These are phyloP conservation scores for Kryptolebias marmoratus DNA, from an alignment of 2,113 vertebrate genomes.

Conservation along the genomic window DNA sequence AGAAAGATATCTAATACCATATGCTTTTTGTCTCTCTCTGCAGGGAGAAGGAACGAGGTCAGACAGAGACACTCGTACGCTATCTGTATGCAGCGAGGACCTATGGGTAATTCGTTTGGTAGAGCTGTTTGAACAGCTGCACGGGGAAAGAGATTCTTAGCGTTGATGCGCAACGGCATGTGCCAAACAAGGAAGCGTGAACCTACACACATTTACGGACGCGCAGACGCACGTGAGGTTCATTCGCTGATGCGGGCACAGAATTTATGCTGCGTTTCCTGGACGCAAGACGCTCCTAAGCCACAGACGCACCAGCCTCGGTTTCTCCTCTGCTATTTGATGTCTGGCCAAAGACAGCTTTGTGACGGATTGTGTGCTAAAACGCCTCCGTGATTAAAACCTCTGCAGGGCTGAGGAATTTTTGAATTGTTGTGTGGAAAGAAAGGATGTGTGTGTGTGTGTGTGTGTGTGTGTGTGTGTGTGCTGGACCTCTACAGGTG, in stretches of 20 bases:
- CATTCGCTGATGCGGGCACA: slow-evolving; percentile 58
- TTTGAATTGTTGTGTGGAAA: slow-evolving; percentile 44
- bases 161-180: slow-evolving; percentile 22
- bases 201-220: slow-evolving; percentile 21
- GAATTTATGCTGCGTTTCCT: slow-evolving; percentile 55
- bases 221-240: slow-evolving; percentile 14
- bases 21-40: slow-evolving; percentile 60
- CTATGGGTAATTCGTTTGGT: slow-evolving; percentile 47
- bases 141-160: slow-evolving; percentile 39
- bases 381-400: slow-evolving; percentile 67
- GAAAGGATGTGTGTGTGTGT: slow-evolving; percentile 30
- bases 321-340: slow-evolving; percentile 63
- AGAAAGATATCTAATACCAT: slow-evolving; percentile 65
- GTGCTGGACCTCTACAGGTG: slow-evolving; percentile 61
- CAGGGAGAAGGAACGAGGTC: slow-evolving; percentile 53
- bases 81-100: slow-evolving; percentile 43
- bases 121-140: slow-evolving; percentile 68
- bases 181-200: slow-evolving; percentile 20
- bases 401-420: slow-evolving; percentile 55
- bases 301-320: slow-evolving; percentile 56
- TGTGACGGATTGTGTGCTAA: slow-evolving; percentile 69
- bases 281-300: slow-evolving; percentile 47
- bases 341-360: slow-evolving; percentile 66
- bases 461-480: slow-evolving; percentile 25
- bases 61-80: slow-evolving; percentile 41